Percentiles rank a stretch among this genome's conserved stretches.
phyloP scores from a whole-genome alignment of 2,888 invertebrate species.

The Anthophora plumipes region DNA sequence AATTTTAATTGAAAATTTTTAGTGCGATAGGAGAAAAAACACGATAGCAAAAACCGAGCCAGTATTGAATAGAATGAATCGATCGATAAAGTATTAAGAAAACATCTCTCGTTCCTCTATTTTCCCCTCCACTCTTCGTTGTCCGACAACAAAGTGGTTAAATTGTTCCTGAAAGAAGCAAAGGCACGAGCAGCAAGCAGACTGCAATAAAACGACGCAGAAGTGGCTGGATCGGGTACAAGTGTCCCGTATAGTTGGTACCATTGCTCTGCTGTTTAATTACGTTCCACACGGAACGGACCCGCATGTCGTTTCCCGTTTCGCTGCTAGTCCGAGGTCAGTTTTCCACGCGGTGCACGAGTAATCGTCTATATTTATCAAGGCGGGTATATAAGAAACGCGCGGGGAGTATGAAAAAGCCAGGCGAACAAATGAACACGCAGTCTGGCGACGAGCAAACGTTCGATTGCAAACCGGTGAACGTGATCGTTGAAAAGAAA shows the following conservation, averaged over 20 bases:
- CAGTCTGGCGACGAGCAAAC: conserved; percentile 3
- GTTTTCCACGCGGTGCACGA: conserved; percentile 35
- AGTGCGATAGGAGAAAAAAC: no score
- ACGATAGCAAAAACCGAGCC: no score
- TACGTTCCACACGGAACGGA: conserved; percentile 4
- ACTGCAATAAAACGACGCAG: conserved; percentile 21
- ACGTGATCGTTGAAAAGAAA: neutral
- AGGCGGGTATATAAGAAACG: neutral
- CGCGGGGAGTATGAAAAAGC: neutral
- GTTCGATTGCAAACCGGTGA: neutral
- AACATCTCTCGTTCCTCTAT: no score
- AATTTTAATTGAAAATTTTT: no score
- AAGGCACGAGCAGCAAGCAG: conserved; percentile 12
- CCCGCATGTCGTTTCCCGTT: conserved; percentile 34
- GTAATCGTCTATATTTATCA: conserved; percentile 47
- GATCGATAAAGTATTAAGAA: no score
- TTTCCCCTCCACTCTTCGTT: neutral
- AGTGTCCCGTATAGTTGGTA: conserved; percentile 20
- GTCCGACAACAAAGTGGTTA: conserved; percentile 17
- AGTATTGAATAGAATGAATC: no score
- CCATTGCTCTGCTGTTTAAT: conserved; percentile 39
- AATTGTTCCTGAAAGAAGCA: conserved; percentile 26
- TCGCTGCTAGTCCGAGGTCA: conserved; percentile 49
- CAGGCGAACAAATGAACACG: conserved; percentile 7
- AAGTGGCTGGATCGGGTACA: conserved; percentile 13